A percentile compares a stretch with the other conserved stretches of the same genome.
Evolutionary conservation across 2,113 vertebrate species (phyloP).

Genomic region (Leptosomus discolor): DNA sequence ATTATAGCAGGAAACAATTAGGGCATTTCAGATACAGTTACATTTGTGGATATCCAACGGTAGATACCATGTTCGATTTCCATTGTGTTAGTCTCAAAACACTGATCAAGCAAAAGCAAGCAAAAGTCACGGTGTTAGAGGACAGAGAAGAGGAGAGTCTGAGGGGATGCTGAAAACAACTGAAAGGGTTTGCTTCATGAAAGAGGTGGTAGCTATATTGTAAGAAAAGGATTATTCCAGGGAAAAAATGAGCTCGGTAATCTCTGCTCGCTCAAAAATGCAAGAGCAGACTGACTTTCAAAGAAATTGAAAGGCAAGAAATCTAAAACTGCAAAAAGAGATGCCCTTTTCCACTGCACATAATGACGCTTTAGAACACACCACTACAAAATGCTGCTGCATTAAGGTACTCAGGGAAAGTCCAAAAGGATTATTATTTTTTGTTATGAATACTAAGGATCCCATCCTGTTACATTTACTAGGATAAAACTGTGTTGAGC

Average conservation of each 20-base stretch:
- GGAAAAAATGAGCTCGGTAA: background rate
- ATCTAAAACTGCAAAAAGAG: background rate
- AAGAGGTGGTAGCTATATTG: background rate
- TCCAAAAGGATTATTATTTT: background rate
- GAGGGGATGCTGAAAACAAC: background rate
- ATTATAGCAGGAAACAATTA: background rate
- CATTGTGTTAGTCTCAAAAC: background rate
- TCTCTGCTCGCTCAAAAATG: background rate
- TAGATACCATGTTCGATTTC: background rate
- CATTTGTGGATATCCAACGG: background rate
- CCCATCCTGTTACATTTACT: background rate
- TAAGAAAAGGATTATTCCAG: background rate
- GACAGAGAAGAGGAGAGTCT: background rate
- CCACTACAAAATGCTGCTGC: background rate
- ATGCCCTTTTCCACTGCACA: background rate
- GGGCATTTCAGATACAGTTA: background rate
- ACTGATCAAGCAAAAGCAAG: background rate
- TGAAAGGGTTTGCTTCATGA: background rate
- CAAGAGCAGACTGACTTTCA: background rate
- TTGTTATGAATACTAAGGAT: slow-evolving; percentile 29
- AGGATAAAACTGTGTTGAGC: background rate
- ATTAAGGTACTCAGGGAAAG: background rate
- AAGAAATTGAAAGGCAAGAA: background rate
- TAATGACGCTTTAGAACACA: slow-evolving; percentile 12
- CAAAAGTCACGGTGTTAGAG: background rate